These are phyloP conservation scores for Atopsyche davidsoni DNA, from an alignment of 1,140 invertebrate species.

Conservation along the genomic window DNA sequence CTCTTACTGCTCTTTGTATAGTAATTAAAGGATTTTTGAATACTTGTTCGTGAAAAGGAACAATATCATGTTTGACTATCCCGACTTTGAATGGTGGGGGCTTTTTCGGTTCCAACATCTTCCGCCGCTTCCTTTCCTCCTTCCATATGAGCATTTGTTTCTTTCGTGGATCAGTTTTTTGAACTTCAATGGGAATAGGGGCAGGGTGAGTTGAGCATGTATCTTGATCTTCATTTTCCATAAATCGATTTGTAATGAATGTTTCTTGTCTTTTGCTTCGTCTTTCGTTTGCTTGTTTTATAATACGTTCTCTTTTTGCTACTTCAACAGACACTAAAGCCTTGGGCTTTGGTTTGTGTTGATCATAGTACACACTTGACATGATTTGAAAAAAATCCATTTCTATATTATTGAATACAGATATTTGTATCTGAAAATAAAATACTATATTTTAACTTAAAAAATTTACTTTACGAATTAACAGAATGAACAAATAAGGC, in stretches of 20 bases:
- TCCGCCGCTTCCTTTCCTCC: conserved; percentile 33
- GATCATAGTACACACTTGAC: too few species aligned
- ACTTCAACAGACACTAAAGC: conserved; percentile 11
- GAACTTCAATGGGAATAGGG: neutral
- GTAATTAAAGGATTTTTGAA: conserved; percentile 12
- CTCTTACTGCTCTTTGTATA: conserved; percentile 35
- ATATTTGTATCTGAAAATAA: too few species aligned
- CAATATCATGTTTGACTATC: conserved; percentile 34
- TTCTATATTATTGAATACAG: too few species aligned
- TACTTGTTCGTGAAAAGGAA: conserved; percentile 17
- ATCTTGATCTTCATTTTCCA: conserved; percentile 7
- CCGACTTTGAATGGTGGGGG: conserved; percentile 42
- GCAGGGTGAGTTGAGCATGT: conserved; percentile 1
- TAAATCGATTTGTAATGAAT: conserved; percentile 11
- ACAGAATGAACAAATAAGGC: too few species aligned
- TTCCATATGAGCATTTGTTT: conserved; percentile 36
- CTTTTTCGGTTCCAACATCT: conserved; percentile 30
- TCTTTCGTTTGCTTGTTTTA: conserved; percentile 14
- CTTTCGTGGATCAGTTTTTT: conserved; percentile 11
- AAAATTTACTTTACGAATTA: too few species aligned
- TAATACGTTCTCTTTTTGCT: conserved; percentile 13
- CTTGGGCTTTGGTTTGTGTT: conserved; percentile 13
- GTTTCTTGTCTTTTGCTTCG: conserved; percentile 13
- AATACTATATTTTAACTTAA: too few species aligned
- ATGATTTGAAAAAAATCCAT: too few species aligned